A percentile compares a stretch with the other conserved stretches of the same genome.
Conservation (phyloP, 2,797 vertebrate genomes). For the Lacerta bilineata region DNA sequence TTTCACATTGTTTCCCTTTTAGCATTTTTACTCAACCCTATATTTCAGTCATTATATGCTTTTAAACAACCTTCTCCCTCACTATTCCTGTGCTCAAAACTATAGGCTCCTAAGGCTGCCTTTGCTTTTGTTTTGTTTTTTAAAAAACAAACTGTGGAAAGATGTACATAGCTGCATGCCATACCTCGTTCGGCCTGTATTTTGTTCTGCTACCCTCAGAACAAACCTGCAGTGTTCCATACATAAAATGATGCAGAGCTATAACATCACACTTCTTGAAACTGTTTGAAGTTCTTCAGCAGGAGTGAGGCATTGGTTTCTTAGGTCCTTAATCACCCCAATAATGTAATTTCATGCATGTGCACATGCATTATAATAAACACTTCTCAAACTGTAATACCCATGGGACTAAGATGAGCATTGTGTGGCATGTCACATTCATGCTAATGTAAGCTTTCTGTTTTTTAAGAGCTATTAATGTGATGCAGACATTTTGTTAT, state of each 20-base stretch:
- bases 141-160: background rate
- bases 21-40: background rate
- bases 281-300: conserved; percentile 3
- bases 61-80: background rate
- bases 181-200: background rate
- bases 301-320: conserved; percentile 9
- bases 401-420: background rate
- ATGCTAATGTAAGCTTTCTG: background rate
- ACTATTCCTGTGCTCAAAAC: background rate
- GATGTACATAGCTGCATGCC: background rate
- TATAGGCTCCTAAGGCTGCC: background rate
- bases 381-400: background rate
- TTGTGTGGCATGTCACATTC: background rate
- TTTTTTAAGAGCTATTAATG: background rate
- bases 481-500: background rate
- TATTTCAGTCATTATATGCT: background rate
- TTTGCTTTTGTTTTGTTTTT: background rate
- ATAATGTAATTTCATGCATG: conserved; percentile 26
- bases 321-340: conserved; percentile 17
- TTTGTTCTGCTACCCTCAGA: background rate
- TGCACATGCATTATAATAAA: conserved; percentile 26
- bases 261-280: background rate
- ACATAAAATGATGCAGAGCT: background rate
- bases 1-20: background rate
- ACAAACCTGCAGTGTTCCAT: background rate